These are phyloP conservation scores for Hemiscyllium ocellatum DNA, from an alignment of 2,113 vertebrate species.

Conservation along the genomic window DNA sequence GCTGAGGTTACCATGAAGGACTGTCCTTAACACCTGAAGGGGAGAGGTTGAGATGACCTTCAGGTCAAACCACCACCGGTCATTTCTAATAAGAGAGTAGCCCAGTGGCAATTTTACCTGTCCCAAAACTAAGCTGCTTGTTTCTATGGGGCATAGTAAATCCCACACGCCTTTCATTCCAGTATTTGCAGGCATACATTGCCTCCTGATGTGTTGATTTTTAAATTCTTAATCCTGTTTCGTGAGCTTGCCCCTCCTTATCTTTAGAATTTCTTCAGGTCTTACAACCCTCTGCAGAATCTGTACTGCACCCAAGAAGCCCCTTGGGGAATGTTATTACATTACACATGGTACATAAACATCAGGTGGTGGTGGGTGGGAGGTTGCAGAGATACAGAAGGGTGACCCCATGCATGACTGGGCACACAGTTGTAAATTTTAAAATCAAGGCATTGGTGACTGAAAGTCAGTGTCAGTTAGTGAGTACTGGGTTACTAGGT, in stretches of 20 bases:
- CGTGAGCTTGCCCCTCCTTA: background rate
- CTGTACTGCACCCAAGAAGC: background rate
- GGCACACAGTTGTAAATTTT: background rate
- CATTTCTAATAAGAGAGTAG: too few relatives aligned
- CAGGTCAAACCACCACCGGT: too few relatives aligned
- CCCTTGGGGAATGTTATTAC: background rate
- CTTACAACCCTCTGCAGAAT: background rate
- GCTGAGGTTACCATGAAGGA: too few relatives aligned
- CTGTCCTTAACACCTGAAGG: too few relatives aligned
- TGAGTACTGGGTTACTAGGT: too few relatives aligned
- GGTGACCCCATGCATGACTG: background rate
- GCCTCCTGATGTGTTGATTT: background rate
- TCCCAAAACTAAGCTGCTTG: background rate
- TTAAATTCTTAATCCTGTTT: background rate
- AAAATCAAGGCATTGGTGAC: background rate
- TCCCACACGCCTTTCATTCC: background rate
- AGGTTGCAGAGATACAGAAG: background rate
- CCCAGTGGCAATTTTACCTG: too few relatives aligned
- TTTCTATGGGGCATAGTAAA: too few relatives aligned
- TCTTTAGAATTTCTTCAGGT: background rate
- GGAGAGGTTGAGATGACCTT: too few relatives aligned
- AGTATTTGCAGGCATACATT: background rate
- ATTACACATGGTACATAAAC: background rate
- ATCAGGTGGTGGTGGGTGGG: background rate
- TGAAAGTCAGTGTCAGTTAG: background rate